These are phyloP conservation scores for Amazona guildingii DNA, from an alignment of 2,113 vertebrate genomes.

Conservation along the genomic window DNA sequence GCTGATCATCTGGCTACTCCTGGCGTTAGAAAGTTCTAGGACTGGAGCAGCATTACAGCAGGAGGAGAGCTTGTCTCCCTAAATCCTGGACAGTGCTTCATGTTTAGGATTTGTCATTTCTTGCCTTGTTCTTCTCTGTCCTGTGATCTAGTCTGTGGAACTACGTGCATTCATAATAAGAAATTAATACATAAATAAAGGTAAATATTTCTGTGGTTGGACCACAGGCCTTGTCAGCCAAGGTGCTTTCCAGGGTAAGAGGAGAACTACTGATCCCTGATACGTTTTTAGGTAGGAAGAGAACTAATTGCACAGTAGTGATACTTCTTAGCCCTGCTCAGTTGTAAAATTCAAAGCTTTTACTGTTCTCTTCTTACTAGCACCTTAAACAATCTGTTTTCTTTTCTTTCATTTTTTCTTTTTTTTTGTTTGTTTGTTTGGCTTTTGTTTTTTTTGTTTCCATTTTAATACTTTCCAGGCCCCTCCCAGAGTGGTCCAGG, in stretches of 20 bases:
- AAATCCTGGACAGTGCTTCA: background rate
- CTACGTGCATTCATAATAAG: background rate
- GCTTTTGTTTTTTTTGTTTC: background rate
- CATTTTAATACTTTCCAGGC: conserved; percentile 70
- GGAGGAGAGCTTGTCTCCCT: background rate
- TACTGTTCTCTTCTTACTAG: background rate
- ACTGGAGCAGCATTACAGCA: background rate
- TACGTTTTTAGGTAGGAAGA: background rate
- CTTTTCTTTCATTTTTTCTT: background rate
- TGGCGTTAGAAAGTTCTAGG: background rate
- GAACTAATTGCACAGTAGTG: background rate
- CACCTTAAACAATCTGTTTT: background rate
- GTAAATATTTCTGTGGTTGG: background rate
- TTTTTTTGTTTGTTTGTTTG: background rate
- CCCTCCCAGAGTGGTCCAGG: conserved; percentile 90
- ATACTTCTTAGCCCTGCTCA: background rate
- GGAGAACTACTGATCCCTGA: background rate
- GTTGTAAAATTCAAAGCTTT: background rate
- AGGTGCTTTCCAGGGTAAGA: background rate
- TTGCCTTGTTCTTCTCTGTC: background rate
- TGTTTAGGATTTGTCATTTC: background rate
- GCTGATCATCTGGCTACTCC: background rate
- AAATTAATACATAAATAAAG: background rate
- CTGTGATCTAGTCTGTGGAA: background rate
- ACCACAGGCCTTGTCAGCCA: background rate